A percentile compares a stretch with the other conserved stretches of the same genome.
Evolutionary conservation across 2,113 vertebrate genomes (phyloP).

Genomic region (Camelus bactrianus): DNA sequence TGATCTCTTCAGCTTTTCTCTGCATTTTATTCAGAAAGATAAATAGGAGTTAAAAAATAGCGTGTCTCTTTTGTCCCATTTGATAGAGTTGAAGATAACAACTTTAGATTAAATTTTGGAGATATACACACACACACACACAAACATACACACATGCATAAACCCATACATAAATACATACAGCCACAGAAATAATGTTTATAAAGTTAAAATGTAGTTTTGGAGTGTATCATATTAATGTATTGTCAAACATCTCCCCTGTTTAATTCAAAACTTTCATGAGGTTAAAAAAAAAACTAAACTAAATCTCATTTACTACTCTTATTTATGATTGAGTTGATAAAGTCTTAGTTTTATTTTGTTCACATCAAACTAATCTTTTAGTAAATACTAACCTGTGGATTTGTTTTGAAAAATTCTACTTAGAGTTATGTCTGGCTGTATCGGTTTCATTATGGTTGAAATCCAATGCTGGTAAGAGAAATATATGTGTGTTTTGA

Average conservation of each 20-base stretch:
- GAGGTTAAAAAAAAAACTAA: neutral
- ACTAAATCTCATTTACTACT: neutral
- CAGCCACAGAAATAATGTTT: neutral
- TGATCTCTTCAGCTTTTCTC: neutral
- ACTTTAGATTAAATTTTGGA: neutral
- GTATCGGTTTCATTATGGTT: neutral
- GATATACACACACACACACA: neutral
- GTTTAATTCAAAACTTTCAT: neutral
- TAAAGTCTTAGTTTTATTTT: neutral
- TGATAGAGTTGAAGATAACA: neutral
- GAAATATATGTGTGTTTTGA: neutral
- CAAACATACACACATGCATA: neutral
- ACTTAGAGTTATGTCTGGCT: neutral
- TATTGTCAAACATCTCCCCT: neutral
- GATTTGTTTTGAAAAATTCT: neutral
- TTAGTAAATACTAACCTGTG: neutral
- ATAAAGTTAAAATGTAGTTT: neutral
- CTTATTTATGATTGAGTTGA: neutral
- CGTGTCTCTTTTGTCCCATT: neutral
- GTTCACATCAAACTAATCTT: neutral
- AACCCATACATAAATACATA: neutral
- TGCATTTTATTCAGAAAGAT: neutral
- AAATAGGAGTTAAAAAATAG: neutral
- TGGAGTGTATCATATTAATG: neutral
- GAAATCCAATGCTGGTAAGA: neutral